Base-by-base conservation (phyloP, 2,797 vertebrate genomes). In the Urosaurus nigricauda region DNA sequence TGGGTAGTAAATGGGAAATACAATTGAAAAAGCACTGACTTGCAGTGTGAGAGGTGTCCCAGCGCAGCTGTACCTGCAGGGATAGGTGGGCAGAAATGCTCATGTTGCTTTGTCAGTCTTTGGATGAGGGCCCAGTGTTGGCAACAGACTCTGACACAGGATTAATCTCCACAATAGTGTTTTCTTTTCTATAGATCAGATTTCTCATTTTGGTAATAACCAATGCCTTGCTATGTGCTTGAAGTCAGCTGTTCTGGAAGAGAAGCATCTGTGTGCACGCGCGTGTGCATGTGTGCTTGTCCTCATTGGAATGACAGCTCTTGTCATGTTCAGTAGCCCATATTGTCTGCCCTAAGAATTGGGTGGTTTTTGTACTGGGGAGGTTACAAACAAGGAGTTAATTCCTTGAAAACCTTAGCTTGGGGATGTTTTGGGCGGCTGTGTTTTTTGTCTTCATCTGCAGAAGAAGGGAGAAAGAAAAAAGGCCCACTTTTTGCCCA, bases 121-220 rank as follows among this genome's bases (percentile, higher is more conserved):
- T 96, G 96, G 96, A 96, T 79, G 79, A 87, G 5, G 4, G 95
- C 96, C 96, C 95, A 94, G 95, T 86, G 91, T 93, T 95, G 94
- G 93, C 95, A 94, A 93, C 92, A 88, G 91, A 95, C 94, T 92
- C 94, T 94, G 93, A 91, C 93, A 94, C 91, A 86, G 95, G 95
- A 95, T 96, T 96, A 97, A 96, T 97, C 96, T 94, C 93, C 93
- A 92, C 94, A 51, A 68, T 91, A 96, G 95, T 96, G 96, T 96
- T 97, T 97, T 96, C 96, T 96, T 96, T n/a, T 96, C 96, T 93
- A 65, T 95, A 95, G 92, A 97, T 97, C 96, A 94, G 93, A 95
- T 97, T 97, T 97, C 97, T 95, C 96, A 94, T 97, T 97, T 97
- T 95, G 96, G 95, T 97, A 96, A 96, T 96, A 96, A 96, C 96